These are phyloP conservation scores for Amazona vittata DNA, from an alignment of 2,113 vertebrate species.

Conservation along the genomic window DNA sequence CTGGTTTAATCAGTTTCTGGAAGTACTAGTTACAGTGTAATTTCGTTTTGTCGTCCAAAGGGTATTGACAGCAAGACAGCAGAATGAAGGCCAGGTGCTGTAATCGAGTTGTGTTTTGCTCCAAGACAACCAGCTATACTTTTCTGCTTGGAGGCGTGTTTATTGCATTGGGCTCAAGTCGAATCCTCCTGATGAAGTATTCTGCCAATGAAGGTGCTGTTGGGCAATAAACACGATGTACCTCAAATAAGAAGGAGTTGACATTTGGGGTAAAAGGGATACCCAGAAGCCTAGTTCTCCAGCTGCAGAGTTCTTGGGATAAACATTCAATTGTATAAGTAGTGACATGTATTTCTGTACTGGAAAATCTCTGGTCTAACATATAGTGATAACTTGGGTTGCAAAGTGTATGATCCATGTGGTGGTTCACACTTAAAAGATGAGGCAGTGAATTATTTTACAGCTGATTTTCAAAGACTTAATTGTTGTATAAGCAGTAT, in stretches of 20 bases:
- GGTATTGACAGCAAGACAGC: background rate
- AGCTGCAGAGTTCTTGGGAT: background rate
- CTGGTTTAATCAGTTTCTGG: background rate
- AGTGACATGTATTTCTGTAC: background rate
- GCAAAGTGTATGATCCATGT: background rate
- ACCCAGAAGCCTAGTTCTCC: background rate
- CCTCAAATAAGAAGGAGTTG: background rate
- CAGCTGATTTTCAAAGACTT: background rate
- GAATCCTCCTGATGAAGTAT: conserved; percentile 92
- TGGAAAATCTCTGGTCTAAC: background rate
- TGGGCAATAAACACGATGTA: background rate
- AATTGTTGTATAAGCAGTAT: background rate
- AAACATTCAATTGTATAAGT: background rate
- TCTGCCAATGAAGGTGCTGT: conserved; percentile 88
- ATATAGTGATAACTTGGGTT: background rate
- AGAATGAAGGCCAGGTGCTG: conserved; percentile 73
- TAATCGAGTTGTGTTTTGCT: conserved; percentile 62
- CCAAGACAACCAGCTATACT: conserved; percentile 80
- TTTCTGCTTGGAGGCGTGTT: conserved; percentile 85
- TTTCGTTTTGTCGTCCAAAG: conserved; percentile 51
- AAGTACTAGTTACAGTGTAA: background rate
- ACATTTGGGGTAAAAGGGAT: background rate
- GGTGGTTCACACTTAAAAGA: background rate
- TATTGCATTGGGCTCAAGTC: conserved; percentile 86
- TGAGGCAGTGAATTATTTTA: background rate